A percentile compares a stretch with the other conserved stretches of the same genome.
Conservation (phyloP, 2,797 vertebrate genomes). For the Falco biarmicus region DNA sequence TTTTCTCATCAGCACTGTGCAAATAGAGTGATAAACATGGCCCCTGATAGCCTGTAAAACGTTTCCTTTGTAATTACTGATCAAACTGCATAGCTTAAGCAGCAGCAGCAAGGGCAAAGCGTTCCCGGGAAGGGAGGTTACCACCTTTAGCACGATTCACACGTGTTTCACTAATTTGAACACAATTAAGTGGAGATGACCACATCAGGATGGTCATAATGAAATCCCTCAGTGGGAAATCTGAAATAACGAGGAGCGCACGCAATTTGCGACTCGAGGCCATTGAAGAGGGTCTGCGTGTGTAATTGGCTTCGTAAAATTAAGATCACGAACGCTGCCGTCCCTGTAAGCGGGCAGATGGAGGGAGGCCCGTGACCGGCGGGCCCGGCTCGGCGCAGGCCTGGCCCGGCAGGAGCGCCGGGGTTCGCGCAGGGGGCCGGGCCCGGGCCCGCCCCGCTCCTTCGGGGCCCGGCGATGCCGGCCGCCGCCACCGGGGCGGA, state of each 20-base stretch:
- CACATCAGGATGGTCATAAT: background rate
- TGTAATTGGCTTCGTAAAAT: background rate
- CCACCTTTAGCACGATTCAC: fast-evolving
- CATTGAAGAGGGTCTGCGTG: background rate
- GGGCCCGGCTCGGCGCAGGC: background rate
- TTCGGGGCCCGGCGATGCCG: background rate
- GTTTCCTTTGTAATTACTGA: background rate
- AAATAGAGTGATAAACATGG: background rate
- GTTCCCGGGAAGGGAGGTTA: fast-evolving
- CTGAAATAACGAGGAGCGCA: background rate
- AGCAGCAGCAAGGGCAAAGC: background rate
- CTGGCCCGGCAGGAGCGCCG: background rate
- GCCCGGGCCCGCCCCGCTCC: background rate
- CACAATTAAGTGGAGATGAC: background rate
- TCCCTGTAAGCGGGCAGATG: background rate
- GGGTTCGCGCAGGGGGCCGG: background rate
- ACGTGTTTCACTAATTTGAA: background rate
- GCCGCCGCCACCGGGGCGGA: too few relatives aligned
- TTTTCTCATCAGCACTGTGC: background rate
- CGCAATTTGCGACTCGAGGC: background rate
- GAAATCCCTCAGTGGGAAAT: background rate
- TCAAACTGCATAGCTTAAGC: background rate
- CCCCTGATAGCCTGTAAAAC: background rate
- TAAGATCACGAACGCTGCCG: background rate
- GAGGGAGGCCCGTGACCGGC: fast-evolving